A percentile compares a stretch with the other conserved stretches of the same genome.
Evolutionary conservation across 2,888 invertebrate genomes (phyloP).

Genomic region (Teleiodes luculella): DNA sequence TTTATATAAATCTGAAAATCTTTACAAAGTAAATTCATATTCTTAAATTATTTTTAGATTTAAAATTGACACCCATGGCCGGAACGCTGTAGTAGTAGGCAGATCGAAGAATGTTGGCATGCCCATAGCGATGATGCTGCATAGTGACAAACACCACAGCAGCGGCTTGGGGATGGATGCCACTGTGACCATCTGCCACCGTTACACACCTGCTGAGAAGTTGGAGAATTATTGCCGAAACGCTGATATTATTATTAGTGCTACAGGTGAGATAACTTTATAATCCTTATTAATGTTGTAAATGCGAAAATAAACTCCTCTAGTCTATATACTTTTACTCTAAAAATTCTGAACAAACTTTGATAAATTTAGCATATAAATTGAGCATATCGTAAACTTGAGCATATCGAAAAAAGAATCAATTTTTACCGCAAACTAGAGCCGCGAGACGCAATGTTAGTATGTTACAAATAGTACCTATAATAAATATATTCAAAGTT

Average conservation of each 20-base stretch:
- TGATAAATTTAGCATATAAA: no score
- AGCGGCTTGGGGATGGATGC: conserved; percentile 87
- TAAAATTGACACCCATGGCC: conserved; percentile 87
- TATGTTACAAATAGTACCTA: no score
- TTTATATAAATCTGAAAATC: no score
- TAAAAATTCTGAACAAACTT: no score
- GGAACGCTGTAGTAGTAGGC: conserved; percentile 92
- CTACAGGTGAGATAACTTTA: conserved; percentile 78
- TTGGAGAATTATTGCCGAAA: conserved; percentile 82
- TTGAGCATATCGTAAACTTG: no score
- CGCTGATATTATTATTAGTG: conserved; percentile 88
- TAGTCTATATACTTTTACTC: no score
- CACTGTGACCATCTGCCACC: conserved; percentile 93
- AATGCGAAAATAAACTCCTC: no score
- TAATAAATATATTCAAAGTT: no score
- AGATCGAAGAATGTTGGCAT: conserved; percentile 95
- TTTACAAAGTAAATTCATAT: no score
- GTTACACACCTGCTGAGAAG: conserved; percentile 89
- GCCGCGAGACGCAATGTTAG: no score
- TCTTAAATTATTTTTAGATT: conserved; percentile 46
- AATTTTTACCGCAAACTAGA: no score
- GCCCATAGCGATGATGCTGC: conserved; percentile 91
- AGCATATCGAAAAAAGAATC: no score
- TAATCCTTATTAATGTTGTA: neutral
- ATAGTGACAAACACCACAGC: conserved; percentile 85